Conservation (phyloP, 2,888 invertebrate genomes). For the Harpalus rubripes region DNA sequence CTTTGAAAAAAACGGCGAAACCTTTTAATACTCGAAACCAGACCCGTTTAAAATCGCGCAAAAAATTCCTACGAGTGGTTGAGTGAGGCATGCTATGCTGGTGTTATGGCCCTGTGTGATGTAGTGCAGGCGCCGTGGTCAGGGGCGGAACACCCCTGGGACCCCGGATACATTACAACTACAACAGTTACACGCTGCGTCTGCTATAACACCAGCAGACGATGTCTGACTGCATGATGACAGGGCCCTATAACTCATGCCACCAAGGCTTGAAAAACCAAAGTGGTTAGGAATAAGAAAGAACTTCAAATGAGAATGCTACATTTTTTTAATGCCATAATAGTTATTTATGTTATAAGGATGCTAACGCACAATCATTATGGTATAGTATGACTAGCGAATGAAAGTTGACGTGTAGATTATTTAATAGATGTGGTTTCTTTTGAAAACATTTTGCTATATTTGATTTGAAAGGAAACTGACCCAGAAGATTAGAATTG, state of each 20-base stretch:
- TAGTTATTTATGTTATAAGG: too few species aligned
- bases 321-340: background rate
- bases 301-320: background rate
- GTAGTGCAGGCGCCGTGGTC: slow-evolving; percentile 62
- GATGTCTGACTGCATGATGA: slow-evolving; percentile 23
- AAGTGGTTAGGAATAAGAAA: background rate
- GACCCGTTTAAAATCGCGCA: slow-evolving; percentile 31
- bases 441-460: too few species aligned
- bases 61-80: slow-evolving; percentile 49
- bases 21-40: slow-evolving; percentile 40
- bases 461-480: too few species aligned
- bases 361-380: too few species aligned
- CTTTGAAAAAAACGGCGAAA: background rate
- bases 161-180: slow-evolving; percentile 60
- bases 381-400: too few species aligned
- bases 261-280: background rate
- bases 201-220: background rate
- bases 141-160: slow-evolving; percentile 65
- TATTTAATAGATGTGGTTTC: too few species aligned
- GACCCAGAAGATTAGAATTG: too few species aligned
- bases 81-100: background rate
- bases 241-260: slow-evolving; percentile 28
- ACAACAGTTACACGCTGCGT: slow-evolving; percentile 51
- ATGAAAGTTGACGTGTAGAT: too few species aligned
- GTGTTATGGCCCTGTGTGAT: slow-evolving; percentile 45